A percentile compares a stretch with the other conserved stretches of the same genome.
Evolutionary conservation across 1,140 invertebrate genomes (phyloP).

Genomic region (Chrysomallon squamiferum): DNA sequence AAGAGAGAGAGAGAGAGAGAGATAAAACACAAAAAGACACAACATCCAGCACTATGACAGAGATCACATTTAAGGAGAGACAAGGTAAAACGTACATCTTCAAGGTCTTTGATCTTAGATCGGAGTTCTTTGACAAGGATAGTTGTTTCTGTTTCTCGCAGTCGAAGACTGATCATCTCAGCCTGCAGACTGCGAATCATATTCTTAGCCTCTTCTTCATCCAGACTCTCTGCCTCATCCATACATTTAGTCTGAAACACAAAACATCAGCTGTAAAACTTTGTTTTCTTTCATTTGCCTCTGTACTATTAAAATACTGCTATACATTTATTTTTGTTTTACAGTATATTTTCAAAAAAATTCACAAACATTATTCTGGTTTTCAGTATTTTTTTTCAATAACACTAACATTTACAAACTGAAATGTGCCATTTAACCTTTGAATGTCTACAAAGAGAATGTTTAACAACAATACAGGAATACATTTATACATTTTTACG

Average conservation of each 20-base stretch:
- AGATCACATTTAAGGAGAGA: too few relatives aligned
- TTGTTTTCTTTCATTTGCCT: not conserved
- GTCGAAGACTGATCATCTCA: slow-evolving; percentile 94
- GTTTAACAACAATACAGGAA: too few relatives aligned
- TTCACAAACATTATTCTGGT: too few relatives aligned
- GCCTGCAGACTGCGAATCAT: slow-evolving; percentile 72
- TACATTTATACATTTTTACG: too few relatives aligned
- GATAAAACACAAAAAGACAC: too few relatives aligned
- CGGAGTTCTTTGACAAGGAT: slow-evolving; percentile 91
- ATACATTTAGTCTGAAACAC: slow-evolving; percentile 24
- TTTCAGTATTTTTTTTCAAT: too few relatives aligned
- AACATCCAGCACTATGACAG: too few relatives aligned
- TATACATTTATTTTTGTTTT: not conserved
- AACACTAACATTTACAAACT: too few relatives aligned
- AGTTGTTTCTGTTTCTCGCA: slow-evolving; percentile 95
- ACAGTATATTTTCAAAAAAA: too few relatives aligned
- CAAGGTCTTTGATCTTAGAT: slow-evolving; percentile 65
- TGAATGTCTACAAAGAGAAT: too few relatives aligned
- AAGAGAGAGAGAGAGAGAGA: too few relatives aligned
- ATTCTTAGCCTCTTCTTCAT: slow-evolving; percentile 39
- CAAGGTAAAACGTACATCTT: slow-evolving; percentile 53
- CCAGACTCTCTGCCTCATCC: slow-evolving; percentile 24
- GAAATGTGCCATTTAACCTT: too few relatives aligned
- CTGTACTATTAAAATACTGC: not conserved
- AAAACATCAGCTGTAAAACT: not conserved